Conservation (phyloP, 2,888 invertebrate genomes). For the Dysmachus trigonus region DNA sequence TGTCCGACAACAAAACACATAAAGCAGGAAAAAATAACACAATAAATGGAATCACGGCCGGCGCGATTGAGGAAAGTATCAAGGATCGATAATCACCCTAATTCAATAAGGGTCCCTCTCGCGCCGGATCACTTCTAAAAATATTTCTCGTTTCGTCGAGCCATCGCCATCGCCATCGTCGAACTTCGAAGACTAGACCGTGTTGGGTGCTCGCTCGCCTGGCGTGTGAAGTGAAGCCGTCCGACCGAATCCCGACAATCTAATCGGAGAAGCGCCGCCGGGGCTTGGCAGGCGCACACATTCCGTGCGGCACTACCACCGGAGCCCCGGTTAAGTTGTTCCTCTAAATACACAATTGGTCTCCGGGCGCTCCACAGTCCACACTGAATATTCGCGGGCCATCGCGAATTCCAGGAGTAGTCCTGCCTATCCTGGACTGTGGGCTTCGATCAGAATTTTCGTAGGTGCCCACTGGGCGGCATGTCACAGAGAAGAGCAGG, state of each 20-base stretch:
- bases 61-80: constrained; percentile 3
- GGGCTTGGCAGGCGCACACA: neutral
- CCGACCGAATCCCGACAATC: neutral
- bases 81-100: constrained; percentile 17
- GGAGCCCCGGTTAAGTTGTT: neutral
- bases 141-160: constrained; percentile 4
- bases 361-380: neutral
- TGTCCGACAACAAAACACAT: neutral
- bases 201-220: neutral
- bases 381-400: neutral
- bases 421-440: neutral
- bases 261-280: neutral
- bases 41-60: neutral
- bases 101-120: constrained; percentile 1
- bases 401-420: neutral
- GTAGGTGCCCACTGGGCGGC: neutral
- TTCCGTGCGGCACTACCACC: neutral
- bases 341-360: constrained; percentile 31
- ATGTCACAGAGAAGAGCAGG: neutral
- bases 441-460: neutral
- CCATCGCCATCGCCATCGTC: neutral
- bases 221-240: neutral
- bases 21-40: neutral
- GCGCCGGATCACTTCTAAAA: neutral
- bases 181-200: too few species aligned